phyloP scores from a whole-genome alignment of 2,888 invertebrate genomes.

The Scaptomyza flava region DNA sequence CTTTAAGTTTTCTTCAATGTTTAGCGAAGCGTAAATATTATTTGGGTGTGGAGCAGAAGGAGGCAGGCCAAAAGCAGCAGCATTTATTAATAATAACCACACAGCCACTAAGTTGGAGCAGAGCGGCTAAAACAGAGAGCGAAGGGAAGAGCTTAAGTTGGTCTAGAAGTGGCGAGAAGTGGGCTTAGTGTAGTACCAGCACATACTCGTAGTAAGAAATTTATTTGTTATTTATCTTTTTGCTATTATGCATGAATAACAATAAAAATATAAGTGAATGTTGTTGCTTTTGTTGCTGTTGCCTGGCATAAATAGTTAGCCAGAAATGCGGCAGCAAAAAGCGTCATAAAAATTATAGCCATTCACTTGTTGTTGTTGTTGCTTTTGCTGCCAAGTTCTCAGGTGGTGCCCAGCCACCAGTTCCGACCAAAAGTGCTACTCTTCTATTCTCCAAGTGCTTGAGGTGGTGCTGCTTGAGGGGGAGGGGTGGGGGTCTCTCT shows the following conservation, averaged over 20 bases:
- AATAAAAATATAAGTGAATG: slow-evolving; percentile 71
- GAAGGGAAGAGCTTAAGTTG: slow-evolving; percentile 5
- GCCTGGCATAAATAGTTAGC: slow-evolving; percentile 60
- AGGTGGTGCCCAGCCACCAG: slow-evolving; percentile 52
- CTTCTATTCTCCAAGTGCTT: no score
- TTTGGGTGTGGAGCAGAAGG: slow-evolving; percentile 41
- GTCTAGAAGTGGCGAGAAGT: slow-evolving; percentile 27
- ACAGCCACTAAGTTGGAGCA: slow-evolving; percentile 30
- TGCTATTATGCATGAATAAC: slow-evolving; percentile 77
- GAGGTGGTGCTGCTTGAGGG: no score
- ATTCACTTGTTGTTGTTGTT: slow-evolving; percentile 48
- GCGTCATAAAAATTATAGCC: slow-evolving; percentile 71
- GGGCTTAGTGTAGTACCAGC: slow-evolving; percentile 4
- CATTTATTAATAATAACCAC: slow-evolving; percentile 77
- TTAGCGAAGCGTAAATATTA: slow-evolving; percentile 74
- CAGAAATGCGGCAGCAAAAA: slow-evolving; percentile 65
- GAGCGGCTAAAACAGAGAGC: slow-evolving; percentile 1
- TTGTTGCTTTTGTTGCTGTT: slow-evolving; percentile 30
- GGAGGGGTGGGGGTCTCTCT: slow-evolving; percentile 23
- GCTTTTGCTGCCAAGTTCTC: slow-evolving; percentile 53
- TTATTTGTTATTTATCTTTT: slow-evolving; percentile 78
- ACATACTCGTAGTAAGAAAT: slow-evolving; percentile 58
- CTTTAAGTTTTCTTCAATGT: slow-evolving; percentile 74
- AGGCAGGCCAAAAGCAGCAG: slow-evolving; percentile 48
- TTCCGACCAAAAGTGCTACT: no score